Conservation (phyloP, 2,888 invertebrate genomes). For the Ashinkailepas kermadecensis region DNA sequence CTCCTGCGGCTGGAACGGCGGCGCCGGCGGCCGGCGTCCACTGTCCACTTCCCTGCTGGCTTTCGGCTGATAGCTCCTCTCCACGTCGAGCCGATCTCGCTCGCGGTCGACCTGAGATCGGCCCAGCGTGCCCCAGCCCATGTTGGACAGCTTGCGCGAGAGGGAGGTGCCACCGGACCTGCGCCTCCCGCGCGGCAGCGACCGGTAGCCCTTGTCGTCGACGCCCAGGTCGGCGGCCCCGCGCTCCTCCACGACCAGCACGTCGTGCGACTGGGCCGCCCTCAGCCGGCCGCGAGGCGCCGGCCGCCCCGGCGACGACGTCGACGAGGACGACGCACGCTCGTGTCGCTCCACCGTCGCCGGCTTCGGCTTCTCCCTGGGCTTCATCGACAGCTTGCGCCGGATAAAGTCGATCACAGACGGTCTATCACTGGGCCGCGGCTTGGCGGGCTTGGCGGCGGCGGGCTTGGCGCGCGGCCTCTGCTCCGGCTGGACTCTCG, state of each 20-base stretch:
- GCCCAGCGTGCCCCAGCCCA: slow-evolving; percentile 10
- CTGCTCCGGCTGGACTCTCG: neutral
- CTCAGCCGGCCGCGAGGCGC: neutral
- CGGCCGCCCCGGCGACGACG: neutral
- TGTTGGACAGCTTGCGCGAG: neutral
- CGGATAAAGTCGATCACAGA: slow-evolving; percentile 10
- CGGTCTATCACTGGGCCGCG: neutral
- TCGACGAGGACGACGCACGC: neutral
- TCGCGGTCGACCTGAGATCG: neutral
- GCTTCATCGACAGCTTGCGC: slow-evolving; percentile 10
- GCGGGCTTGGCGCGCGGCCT: neutral
- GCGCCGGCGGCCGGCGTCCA: too few species aligned
- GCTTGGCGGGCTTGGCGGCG: neutral
- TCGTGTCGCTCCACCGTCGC: neutral
- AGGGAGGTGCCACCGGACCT: neutral
- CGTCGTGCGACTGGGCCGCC: neutral
- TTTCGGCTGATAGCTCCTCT: too few species aligned
- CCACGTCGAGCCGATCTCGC: neutral
- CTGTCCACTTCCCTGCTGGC: too few species aligned
- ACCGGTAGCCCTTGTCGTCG: neutral
- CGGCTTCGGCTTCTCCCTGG: neutral
- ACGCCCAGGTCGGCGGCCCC: neutral
- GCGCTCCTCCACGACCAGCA: neutral
- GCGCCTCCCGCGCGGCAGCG: neutral
- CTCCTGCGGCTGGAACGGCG: neutral